phyloP scores from a whole-genome alignment of 2,888 invertebrate species.

The Pterostichus madidus region DNA sequence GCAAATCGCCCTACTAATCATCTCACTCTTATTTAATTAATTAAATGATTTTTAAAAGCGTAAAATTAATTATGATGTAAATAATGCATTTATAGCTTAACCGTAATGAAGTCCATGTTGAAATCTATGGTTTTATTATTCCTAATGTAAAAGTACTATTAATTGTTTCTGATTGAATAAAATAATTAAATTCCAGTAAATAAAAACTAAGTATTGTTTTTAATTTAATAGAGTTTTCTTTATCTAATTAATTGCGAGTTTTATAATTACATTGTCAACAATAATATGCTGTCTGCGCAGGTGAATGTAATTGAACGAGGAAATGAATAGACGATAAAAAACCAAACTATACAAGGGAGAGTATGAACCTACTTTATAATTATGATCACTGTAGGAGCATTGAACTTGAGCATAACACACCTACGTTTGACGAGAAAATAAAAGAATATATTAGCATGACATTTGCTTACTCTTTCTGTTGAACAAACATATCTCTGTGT shows the following conservation, averaged over 20 bases:
- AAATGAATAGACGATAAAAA: not conserved
- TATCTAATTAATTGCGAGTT: not conserved
- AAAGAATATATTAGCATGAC: no score
- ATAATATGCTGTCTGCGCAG: not conserved
- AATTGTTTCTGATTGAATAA: not conserved
- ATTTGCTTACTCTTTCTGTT: no score
- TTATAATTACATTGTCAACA: constrained; percentile 16
- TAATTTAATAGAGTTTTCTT: constrained; percentile 1
- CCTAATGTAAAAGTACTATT: not conserved
- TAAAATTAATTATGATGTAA: no score
- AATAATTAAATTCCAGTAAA: not conserved
- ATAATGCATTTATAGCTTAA: no score
- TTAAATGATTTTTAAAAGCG: no score
- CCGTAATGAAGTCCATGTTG: not conserved
- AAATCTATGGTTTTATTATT: not conserved
- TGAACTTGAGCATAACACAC: not conserved
- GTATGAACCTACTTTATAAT: constrained; percentile 2
- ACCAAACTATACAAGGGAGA: constrained; percentile 10
- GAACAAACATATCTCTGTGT: no score
- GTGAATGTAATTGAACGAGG: constrained; percentile 10
- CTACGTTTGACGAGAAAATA: not conserved
- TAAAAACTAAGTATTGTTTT: no score
- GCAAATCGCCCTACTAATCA: no score
- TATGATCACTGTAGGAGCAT: not conserved
- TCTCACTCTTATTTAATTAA: no score